A percentile compares a stretch with the other conserved stretches of the same genome.
Conservation (phyloP, 2,797 vertebrate species). For the Tarsius wallacei region DNA sequence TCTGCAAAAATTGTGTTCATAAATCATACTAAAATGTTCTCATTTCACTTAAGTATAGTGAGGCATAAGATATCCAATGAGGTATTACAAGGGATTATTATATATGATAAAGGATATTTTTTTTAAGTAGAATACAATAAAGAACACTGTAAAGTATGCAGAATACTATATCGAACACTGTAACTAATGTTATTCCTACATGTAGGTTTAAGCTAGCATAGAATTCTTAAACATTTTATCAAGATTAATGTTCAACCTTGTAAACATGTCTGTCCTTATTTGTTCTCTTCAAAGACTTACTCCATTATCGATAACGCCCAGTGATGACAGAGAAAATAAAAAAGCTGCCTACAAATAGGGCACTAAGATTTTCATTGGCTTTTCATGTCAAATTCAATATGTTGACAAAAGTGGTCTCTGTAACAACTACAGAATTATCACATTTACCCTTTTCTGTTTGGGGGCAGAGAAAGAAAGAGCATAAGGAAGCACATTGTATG, state of each 20-base stretch:
- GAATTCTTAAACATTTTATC: constrained; percentile 42
- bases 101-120: background rate
- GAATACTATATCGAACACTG: background rate
- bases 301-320: background rate
- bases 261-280: constrained; percentile 45
- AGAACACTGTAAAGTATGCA: background rate
- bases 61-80: background rate
- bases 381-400: constrained; percentile 9
- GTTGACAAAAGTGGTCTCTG: background rate
- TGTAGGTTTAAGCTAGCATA: background rate
- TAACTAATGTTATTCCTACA: background rate
- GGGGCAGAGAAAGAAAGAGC: background rate
- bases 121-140: background rate
- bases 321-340: background rate
- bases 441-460: background rate
- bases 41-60: background rate
- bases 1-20: background rate
- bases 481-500: background rate
- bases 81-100: background rate
- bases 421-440: background rate
- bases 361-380: background rate
- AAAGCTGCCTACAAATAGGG: background rate
- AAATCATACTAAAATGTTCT: constrained; percentile 39
- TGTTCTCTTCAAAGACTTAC: background rate
- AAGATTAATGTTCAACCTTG: constrained; percentile 25